A percentile compares a stretch with the other conserved stretches of the same genome.
phyloP scores from a whole-genome alignment of 2,888 invertebrate species.

The Tetramorium bicarinatum region DNA sequence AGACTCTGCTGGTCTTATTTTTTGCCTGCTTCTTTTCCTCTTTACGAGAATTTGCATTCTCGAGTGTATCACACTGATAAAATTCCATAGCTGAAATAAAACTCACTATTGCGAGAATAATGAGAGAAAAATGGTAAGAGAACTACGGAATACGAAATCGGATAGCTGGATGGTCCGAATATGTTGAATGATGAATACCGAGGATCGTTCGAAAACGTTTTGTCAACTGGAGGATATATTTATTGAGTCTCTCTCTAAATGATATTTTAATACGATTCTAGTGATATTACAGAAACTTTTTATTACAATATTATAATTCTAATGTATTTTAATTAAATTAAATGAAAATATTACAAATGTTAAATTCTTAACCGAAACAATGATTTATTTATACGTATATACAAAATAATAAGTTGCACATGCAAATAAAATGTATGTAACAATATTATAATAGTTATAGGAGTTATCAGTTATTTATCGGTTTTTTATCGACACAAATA shows the following conservation, averaged over 20 bases:
- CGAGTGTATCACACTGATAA: slow-evolving; percentile 5
- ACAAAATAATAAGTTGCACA: background rate
- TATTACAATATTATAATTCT: background rate
- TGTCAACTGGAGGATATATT: background rate
- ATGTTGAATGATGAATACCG: slow-evolving; percentile 5
- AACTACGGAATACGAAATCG: slow-evolving; percentile 24
- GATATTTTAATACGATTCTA: slow-evolving; percentile 1
- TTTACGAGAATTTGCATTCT: slow-evolving; percentile 52
- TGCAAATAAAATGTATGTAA: background rate
- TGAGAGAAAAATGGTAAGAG: slow-evolving; percentile 9
- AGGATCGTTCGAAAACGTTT: slow-evolving; percentile 1
- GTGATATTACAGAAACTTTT: background rate
- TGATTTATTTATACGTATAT: background rate
- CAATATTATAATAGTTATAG: background rate
- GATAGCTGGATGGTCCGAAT: background rate
- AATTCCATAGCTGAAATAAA: slow-evolving; percentile 28
- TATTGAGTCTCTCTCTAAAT: background rate
- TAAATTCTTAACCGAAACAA: background rate
- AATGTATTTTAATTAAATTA: background rate
- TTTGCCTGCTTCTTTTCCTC: background rate
- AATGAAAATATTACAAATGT: background rate
- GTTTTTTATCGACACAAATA: background rate
- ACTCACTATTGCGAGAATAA: slow-evolving; percentile 13
- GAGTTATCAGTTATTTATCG: background rate
- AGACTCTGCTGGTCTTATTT: slow-evolving; percentile 22